Conservation (phyloP, 53 echinoderm and acorn worm genomes). For the Zoroaster sp. region DNA sequence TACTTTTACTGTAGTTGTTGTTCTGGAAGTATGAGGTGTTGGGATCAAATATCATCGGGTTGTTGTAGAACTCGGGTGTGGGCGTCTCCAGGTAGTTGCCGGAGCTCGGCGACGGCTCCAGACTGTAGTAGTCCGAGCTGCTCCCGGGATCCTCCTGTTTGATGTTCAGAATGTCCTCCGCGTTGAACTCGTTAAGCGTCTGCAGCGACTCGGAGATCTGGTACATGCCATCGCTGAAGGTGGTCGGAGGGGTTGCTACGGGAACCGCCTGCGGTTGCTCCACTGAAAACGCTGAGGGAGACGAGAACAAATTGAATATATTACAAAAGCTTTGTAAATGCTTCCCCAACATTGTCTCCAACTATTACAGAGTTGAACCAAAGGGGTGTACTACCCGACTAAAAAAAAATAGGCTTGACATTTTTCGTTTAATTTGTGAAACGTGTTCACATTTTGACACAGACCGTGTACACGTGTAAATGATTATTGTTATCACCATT, state of each 20-base stretch:
- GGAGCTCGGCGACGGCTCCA: conserved; percentile 84
- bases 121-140: conserved; percentile 99
- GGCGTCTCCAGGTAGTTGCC: conserved; percentile 73
- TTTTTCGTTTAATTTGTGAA: too few species aligned
- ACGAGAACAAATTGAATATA: background rate
- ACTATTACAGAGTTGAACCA: too few species aligned
- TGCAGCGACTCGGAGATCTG: conserved; percentile 95
- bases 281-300: conserved; percentile 68
- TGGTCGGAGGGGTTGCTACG: conserved; percentile 79
- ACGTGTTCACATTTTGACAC: too few species aligned
- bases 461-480: too few species aligned
- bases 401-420: too few species aligned
- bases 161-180: conserved; percentile 93
- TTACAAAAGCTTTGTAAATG: too few species aligned
- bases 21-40: conserved; percentile 73
- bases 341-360: too few species aligned
- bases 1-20: conserved; percentile 77
- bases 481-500: too few species aligned
- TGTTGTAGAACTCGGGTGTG: conserved; percentile 81
- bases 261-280: conserved; percentile 99
- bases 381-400: too few species aligned
- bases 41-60: conserved; percentile 88
- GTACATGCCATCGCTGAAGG: conserved; percentile 84
- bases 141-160: conserved; percentile 92
- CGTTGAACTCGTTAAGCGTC: conserved; percentile 97